Percentiles rank a stretch among this genome's conserved stretches.
Conservation (phyloP, 2,797 vertebrate species). For the Hozukius guyotensis region DNA sequence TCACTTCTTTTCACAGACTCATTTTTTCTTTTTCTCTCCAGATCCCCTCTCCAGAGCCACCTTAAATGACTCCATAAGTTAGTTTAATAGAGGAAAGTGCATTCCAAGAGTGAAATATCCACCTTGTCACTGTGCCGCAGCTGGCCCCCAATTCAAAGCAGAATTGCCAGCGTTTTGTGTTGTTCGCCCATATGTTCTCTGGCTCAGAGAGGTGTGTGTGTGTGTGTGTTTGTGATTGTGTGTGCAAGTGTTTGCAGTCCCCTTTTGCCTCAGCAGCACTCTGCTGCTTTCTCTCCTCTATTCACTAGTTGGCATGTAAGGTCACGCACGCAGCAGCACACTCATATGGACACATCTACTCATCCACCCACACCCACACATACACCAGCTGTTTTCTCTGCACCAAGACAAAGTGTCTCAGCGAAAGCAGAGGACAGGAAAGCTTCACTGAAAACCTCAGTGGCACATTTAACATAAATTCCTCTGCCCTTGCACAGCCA, state of each 20-base stretch:
- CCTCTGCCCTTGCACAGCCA: not conserved
- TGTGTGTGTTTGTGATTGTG: not conserved
- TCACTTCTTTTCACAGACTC: not conserved
- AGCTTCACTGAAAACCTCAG: constrained; percentile 22
- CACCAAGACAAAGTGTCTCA: constrained; percentile 31
- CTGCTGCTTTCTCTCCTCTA: constrained; percentile 23
- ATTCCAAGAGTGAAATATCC: constrained; percentile 33
- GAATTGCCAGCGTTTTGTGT: constrained; percentile 12
- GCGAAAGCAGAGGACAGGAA: not conserved
- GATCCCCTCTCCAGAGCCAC: not conserved
- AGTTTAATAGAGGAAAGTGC: constrained; percentile 14
- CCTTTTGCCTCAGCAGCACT: constrained; percentile 44
- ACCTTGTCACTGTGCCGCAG: constrained; percentile 41
- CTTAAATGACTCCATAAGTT: constrained; percentile 38
- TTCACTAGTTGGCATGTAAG: constrained; percentile 51
- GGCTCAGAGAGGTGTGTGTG: constrained; percentile 4
- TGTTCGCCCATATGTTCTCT: constrained; percentile 38
- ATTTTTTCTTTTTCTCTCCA: not conserved
- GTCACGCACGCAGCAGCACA: constrained; percentile 42
- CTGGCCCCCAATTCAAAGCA: constrained; percentile 28
- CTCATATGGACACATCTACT: constrained; percentile 24
- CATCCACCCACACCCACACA: not conserved
- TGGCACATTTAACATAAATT: constrained; percentile 15
- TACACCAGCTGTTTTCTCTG: constrained; percentile 53
- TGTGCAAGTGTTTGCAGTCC: constrained; percentile 1